Base-by-base conservation (phyloP, 2,113 vertebrate species). In the Gnathonemus longibarbis region DNA sequence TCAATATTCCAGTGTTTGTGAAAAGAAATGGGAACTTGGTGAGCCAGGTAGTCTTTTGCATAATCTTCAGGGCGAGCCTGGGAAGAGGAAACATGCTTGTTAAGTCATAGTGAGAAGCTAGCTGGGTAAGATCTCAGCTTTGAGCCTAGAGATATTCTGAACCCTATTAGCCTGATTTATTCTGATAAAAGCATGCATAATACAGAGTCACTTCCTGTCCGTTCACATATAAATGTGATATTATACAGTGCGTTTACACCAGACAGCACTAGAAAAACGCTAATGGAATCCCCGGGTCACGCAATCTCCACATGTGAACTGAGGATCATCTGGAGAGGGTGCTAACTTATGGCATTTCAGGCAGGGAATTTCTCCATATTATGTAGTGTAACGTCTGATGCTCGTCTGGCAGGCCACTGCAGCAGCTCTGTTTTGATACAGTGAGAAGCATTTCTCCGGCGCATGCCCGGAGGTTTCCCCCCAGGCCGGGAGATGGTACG, bases 1-100 rank as follows among this genome's bases (percentile, higher is more conserved):
- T 99, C 97, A 0, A 98, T 96, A 93, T 99, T 99, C 98, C 98
- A 99, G 94, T 99, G 97, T 93, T 99, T 99, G 93, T 99, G 98
- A 94, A 99, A 99, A 0, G 98, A 99, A 89, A 99, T 94, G n/a
- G 98, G 98, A 91, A 97, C 96, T 91, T 99, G 98, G 94, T 99
- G 98, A 91, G 97, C 95, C 91, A 99, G 95, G 90, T 97, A 97
- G 89, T 95, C 98, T 91, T 94, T 95, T 21, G 98, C 95, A 77
- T 99, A 99, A 94, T 99, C 98, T 91, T 97, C 96, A 4, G 98
- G 98, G 46, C 98, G 96, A 45, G 98, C 98, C 98, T 99, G 94
- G 27, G 91, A 91, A 85, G 39, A 85, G 91, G 90, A 93, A 94
- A 42, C 35, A 94, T 90, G 19, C 8, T 45, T 15, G 24, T 70